Conservation (phyloP, 2,797 vertebrate genomes). For the Rhinoraja longicauda region DNA sequence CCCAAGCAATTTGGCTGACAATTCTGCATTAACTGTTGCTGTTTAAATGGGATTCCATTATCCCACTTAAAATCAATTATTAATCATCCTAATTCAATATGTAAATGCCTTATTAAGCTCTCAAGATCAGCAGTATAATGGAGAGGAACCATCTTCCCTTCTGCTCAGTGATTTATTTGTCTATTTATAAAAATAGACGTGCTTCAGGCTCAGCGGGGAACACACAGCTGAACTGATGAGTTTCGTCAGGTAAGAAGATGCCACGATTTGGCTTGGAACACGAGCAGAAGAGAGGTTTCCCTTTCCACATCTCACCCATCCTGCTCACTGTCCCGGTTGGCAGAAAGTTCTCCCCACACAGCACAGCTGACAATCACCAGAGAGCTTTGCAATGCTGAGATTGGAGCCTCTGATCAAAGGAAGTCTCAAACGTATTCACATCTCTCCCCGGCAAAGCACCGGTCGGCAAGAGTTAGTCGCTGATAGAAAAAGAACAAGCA, state of each 20-base stretch:
- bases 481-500: background rate
- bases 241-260: background rate
- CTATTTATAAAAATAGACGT: constrained; percentile 13
- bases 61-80: constrained; percentile 32
- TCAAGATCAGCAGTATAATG: background rate
- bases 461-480: background rate
- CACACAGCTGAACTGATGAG: background rate
- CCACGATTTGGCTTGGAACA: background rate
- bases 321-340: background rate
- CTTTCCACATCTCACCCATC: background rate
- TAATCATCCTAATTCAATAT: background rate
- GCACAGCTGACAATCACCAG: background rate
- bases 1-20: background rate
- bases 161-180: background rate
- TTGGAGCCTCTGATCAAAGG: background rate
- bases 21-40: background rate
- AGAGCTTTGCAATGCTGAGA: background rate
- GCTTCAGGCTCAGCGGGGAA: background rate
- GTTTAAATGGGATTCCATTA: constrained; percentile 15
- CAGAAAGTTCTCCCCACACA: background rate
- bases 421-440: background rate
- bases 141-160: background rate
- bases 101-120: constrained; percentile 2
- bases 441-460: background rate
- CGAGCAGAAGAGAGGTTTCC: no score